Percentiles rank a stretch among this genome's conserved stretches.
phyloP scores from a whole-genome alignment of 2,797 vertebrate genomes.

The Choloepus didactylus region DNA sequence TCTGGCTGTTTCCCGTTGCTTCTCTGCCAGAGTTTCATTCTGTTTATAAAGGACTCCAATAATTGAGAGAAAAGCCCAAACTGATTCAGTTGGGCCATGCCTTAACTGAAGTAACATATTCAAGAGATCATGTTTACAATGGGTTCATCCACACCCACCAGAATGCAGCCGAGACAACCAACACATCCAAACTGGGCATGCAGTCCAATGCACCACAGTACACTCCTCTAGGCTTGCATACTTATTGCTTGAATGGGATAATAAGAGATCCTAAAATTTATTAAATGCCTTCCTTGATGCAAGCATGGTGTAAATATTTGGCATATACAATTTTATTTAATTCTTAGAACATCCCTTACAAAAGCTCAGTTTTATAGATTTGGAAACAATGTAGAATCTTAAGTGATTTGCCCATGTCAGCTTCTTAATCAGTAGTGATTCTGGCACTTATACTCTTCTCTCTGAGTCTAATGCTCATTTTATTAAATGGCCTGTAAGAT shows the following conservation, averaged over 20 bases:
- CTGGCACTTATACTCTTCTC: neutral
- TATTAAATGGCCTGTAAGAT: neutral
- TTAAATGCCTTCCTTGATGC: accelerated
- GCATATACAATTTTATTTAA: neutral
- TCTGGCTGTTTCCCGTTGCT: no score
- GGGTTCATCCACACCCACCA: no score
- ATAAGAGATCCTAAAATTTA: neutral
- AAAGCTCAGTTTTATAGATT: neutral
- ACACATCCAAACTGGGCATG: no score
- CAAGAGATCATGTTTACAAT: no score
- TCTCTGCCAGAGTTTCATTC: no score
- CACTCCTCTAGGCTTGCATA: neutral
- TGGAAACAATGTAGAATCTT: neutral
- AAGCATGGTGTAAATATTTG: neutral
- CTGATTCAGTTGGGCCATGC: no score
- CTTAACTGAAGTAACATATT: no score
- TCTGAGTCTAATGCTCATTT: no score
- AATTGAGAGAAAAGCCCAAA: no score
- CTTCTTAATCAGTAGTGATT: neutral
- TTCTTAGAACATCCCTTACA: neutral
- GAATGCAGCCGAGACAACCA: no score
- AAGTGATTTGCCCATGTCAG: neutral
- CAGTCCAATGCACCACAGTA: no score
- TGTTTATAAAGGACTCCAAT: no score
- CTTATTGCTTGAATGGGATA: neutral